A percentile compares a stretch with the other conserved stretches of the same genome.
Evolutionary conservation across 2,888 invertebrate species (phyloP).

Genomic region (Orthosia incerta): DNA sequence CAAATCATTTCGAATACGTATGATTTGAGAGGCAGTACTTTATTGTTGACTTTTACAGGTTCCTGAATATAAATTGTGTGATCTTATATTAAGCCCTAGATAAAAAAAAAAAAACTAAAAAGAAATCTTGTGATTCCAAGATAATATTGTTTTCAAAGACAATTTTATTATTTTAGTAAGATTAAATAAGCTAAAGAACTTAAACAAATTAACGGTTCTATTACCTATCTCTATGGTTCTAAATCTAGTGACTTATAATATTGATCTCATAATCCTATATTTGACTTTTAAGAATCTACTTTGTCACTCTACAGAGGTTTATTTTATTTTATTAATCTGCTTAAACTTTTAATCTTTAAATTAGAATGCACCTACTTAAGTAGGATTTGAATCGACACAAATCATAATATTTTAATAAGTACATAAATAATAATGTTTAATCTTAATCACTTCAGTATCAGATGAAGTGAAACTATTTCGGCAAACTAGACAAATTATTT

Average conservation of each 20-base stretch:
- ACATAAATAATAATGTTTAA: not conserved
- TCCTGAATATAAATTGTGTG: too few species aligned
- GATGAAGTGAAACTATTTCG: too few species aligned
- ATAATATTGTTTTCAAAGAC: too few species aligned
- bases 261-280: conserved; percentile 34
- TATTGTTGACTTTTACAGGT: too few species aligned
- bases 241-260: conserved; percentile 3
- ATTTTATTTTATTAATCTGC: conserved; percentile 20
- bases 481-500: not conserved
- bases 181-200: not conserved
- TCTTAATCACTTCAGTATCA: not conserved
- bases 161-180: not conserved
- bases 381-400: conserved; percentile 4
- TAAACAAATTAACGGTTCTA: conserved; percentile 23
- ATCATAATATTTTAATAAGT: not conserved
- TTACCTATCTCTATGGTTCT: conserved; percentile 10
- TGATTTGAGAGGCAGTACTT: not conserved
- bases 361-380: conserved; percentile 6
- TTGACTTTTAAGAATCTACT: conserved; percentile 21
- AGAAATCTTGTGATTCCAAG: not conserved
- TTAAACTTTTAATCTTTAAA: conserved; percentile 8
- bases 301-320: conserved; percentile 21
- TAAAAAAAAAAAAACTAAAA: not conserved
- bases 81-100: too few species aligned
- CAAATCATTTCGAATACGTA: not conserved